phyloP scores from a whole-genome alignment of 2,888 invertebrate species.

The Orthosia incerta region DNA sequence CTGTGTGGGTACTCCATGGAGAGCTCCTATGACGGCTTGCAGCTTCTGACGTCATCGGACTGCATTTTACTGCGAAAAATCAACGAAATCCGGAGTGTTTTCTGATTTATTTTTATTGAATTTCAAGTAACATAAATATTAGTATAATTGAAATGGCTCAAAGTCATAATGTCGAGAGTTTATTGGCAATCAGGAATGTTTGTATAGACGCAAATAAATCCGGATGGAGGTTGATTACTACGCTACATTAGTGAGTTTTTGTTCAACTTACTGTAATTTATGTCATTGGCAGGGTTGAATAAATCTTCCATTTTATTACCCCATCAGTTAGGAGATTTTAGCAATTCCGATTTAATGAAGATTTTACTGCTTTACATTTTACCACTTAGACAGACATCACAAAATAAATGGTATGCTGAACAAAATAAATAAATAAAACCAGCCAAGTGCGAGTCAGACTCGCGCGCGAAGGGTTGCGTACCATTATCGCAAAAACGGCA shows the following conservation, averaged over 20 bases:
- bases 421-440: neutral
- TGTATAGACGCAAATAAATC: conserved; percentile 53
- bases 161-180: conserved; percentile 58
- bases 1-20: conserved; percentile 71
- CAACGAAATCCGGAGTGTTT: conserved; percentile 18
- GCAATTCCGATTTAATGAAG: conserved; percentile 7
- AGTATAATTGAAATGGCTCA: conserved; percentile 52
- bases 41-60: conserved; percentile 40
- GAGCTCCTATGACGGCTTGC: conserved; percentile 48
- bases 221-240: conserved; percentile 36
- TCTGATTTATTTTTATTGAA: conserved; percentile 36
- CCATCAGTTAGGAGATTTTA: neutral
- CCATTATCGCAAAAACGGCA: too few species aligned
- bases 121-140: conserved; percentile 43
- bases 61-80: conserved; percentile 38
- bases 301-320: conserved; percentile 31
- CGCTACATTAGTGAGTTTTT: conserved; percentile 21
- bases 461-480: too few species aligned
- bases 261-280: conserved; percentile 27
- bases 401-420: neutral
- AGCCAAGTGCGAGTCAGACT: too few species aligned
- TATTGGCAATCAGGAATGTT: conserved; percentile 55
- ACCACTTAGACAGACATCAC: neutral
- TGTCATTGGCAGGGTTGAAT: conserved; percentile 28
- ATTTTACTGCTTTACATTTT: neutral